Base-by-base conservation (phyloP, 2,888 invertebrate genomes). In the Perdita meconis region DNA sequence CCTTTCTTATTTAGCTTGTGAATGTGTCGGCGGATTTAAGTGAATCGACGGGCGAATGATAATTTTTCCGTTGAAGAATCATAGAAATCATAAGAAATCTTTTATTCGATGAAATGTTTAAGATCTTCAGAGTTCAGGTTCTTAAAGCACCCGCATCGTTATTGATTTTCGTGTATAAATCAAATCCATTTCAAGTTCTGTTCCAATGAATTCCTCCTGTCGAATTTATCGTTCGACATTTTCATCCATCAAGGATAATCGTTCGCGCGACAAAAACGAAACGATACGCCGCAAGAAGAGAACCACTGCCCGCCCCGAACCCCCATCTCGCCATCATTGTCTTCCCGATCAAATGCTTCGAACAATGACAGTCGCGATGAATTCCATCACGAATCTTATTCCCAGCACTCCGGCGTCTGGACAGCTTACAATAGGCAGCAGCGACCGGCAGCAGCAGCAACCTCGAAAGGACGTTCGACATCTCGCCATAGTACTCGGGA, bases 291-390 rank as follows among this genome's bases (percentile, higher is more conserved):
- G n/a, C 19, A 26, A 26, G n/a, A 36, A 57, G 57, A 63, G 61
- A 68, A 63, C 51, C 76, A 59, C 68, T 68, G 77, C 38, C 2
- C 10, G 26, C 5, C 3, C 56, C 19, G 38, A 65, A n/a, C n/a
- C 51, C 64, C 64, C 50, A 42, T 60, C 78, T 50, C 60, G 78
- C 72, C 78, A 72, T 86, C 79, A 79, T 81, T 80, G 81, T 82
- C 68, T 84, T 79, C 71, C 66, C 65, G 71, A 69, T 82, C 81
- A 65, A 66, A 73, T 80, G 80, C 71, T 78, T 83, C 78, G 84
- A 86, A 85, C 89, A 87, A 88, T 80, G 78, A 77, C 78, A 80
- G 79, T 85, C 87, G 86, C 89, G 89, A 86, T 78, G 88, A 87
- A 88, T 89, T 89, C 82, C 83, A 82, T 83, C 80, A 65, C 78